A percentile compares a stretch with the other conserved stretches of the same genome.
phyloP scores from a whole-genome alignment of 2,113 vertebrate species.

The Siniperca knerii region DNA sequence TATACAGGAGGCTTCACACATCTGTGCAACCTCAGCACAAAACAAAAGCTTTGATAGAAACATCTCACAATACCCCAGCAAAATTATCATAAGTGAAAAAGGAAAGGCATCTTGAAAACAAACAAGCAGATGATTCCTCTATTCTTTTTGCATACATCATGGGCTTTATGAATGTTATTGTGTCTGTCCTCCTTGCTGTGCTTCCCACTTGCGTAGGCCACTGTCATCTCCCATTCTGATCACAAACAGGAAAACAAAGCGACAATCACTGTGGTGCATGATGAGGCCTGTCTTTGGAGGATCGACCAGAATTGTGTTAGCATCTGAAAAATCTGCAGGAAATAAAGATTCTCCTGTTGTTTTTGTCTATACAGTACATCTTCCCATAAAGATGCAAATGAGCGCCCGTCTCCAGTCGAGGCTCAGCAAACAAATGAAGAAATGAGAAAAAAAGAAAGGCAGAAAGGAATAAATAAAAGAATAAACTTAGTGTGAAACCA shows the following conservation, averaged over 20 bases:
- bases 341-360: conserved; percentile 73
- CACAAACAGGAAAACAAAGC: conserved; percentile 78
- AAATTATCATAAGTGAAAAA: conserved; percentile 66
- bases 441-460: conserved; percentile 33
- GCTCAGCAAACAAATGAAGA: conserved; percentile 61
- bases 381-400: conserved; percentile 82
- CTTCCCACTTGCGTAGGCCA: conserved; percentile 61
- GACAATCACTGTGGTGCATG: conserved; percentile 70
- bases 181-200: conserved; percentile 50
- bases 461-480: conserved; percentile 52
- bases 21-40: conserved; percentile 46
- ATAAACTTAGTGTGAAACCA: conserved; percentile 47
- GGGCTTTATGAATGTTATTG: conserved; percentile 72
- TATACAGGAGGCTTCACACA: not conserved
- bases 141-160: conserved; percentile 52
- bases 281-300: conserved; percentile 76
- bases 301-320: conserved; percentile 71
- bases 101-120: conserved; percentile 60
- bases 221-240: conserved; percentile 76
- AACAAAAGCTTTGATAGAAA: conserved; percentile 60
- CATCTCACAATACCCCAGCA: conserved; percentile 39
- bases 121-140: conserved; percentile 64
- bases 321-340: conserved; percentile 68
- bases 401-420: conserved; percentile 58
- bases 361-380: conserved; percentile 67